Percentiles rank a stretch among this genome's conserved stretches.
Conservation (phyloP, 2,888 invertebrate genomes). For the Mesochorus sp. region DNA sequence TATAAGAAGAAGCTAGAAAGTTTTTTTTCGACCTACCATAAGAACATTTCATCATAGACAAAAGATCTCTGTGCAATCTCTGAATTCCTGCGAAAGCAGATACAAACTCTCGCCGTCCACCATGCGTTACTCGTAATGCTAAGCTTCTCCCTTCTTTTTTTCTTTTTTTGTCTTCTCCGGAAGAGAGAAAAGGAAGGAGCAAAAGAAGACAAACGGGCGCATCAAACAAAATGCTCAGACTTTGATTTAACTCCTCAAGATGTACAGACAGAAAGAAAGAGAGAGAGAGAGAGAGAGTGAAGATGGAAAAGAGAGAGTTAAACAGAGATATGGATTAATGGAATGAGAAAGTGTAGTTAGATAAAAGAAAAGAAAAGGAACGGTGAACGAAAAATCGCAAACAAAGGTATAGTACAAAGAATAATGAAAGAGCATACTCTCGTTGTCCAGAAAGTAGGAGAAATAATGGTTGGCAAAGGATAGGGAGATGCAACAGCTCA, state of each 20-base stretch:
- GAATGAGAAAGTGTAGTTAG: constrained; percentile 37
- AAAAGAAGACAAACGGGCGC: constrained; percentile 29
- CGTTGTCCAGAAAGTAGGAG: constrained; percentile 60
- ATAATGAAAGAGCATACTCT: constrained; percentile 72
- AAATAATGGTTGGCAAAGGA: constrained; percentile 50
- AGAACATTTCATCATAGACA: constrained; percentile 46
- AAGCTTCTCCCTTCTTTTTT: constrained; percentile 15
- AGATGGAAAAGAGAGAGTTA: constrained; percentile 2
- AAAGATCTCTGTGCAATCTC: too few relatives aligned
- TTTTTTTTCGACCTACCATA: too few relatives aligned
- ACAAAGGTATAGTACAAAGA: constrained; percentile 67
- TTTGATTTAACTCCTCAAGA: constrained; percentile 70
- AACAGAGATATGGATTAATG: constrained; percentile 2
- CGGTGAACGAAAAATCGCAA: constrained; percentile 48
- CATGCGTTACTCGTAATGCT: constrained; percentile 46
- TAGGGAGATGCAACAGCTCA: constrained; percentile 53
- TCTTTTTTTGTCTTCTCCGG: constrained; percentile 9
- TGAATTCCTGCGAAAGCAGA: constrained; percentile 18
- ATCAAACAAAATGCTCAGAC: constrained; percentile 64
- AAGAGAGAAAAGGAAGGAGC: constrained; percentile 5
- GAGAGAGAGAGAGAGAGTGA: neutral
- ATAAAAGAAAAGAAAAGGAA: constrained; percentile 17
- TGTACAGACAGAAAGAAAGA: constrained; percentile 6
- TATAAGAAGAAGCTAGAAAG: too few relatives aligned
- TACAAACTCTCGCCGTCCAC: constrained; percentile 10